Base-by-base conservation (phyloP, 2,113 vertebrate genomes). In the Copsychus sechellarum region DNA sequence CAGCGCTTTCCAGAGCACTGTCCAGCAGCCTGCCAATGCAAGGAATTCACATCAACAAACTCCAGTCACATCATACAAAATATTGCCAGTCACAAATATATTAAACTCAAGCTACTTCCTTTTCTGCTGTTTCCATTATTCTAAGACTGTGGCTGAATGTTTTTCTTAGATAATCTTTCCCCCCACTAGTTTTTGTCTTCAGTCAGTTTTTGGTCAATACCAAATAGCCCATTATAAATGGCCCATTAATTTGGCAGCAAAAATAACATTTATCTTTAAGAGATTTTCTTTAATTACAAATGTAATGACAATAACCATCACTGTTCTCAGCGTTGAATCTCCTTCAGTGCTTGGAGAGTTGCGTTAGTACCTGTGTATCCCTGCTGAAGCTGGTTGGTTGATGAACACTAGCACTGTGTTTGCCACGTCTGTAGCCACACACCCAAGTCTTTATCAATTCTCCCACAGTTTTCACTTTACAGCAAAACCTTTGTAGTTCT, bases 1-100 rank as follows among this genome's bases (percentile, higher is more conserved):
- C 80, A 95, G 91, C 11, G 51, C 89, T 94, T 95, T 93, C 92
- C 92, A 77, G 70, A 90, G n/a, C 72, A 58, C 48, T 94, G 96
- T 90, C 96, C 96, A 94, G 94, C 25, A 95, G 73, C 60, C 51
- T 91, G 58, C 56, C 92, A 76, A 60, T 69, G 58, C 72, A 86
- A 76, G 85, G 79, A 96, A 88, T 11, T 29, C 12, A 51, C 50
- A 51, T 51, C 50, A 51, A 29, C 26, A 19, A 53, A 38, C 80
- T 92, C 83, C 2, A 3, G 93, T 90, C 96, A 81, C 48, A 88
- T 77, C 40, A 40, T 38, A 69, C 48, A 81, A 92, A 67, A 51
- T 51, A 36, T 11, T 96, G 61, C 76, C 70, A 61, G 86, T 93
- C 91, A 91, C 56, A 97, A 95, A 93, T 88, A 28, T 42, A 86